A percentile compares a stretch with the other conserved stretches of the same genome.
Conservation (phyloP, 2,888 invertebrate genomes). For the Rhorus exstirpatorius region DNA sequence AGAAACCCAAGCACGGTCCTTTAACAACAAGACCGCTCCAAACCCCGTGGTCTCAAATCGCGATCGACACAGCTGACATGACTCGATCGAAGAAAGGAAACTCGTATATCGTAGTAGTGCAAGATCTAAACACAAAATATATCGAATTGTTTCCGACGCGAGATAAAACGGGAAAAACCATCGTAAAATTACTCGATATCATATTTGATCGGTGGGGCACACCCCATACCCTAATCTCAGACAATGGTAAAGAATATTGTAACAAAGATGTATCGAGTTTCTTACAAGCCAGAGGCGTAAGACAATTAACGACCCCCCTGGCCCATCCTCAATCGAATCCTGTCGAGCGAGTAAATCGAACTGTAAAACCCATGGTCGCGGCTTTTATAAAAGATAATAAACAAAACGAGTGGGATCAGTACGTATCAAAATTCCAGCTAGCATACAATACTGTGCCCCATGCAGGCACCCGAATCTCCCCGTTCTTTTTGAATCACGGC, state of each 20-base stretch:
- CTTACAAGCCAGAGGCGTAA: conserved; percentile 25
- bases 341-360: conserved; percentile 59
- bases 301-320: conserved; percentile 44
- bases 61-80: conserved; percentile 38
- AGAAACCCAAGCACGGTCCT: conserved; percentile 36
- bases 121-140: conserved; percentile 49
- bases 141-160: conserved; percentile 44
- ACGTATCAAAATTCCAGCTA: conserved; percentile 62
- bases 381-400: conserved; percentile 55
- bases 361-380: conserved; percentile 53
- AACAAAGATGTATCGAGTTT: conserved; percentile 27
- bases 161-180: conserved; percentile 36
- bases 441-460: conserved; percentile 66
- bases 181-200: conserved; percentile 31
- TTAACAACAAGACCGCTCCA: conserved; percentile 40
- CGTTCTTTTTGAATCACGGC: conserved; percentile 66
- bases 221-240: conserved; percentile 28
- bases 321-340: conserved; percentile 39
- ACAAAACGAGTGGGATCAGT: conserved; percentile 63
- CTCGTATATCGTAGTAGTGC: conserved; percentile 44
- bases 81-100: conserved; percentile 51
- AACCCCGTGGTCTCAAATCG: conserved; percentile 52
- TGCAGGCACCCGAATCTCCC: conserved; percentile 58
- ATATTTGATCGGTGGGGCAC: conserved; percentile 50
- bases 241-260: conserved; percentile 39